A percentile compares a stretch with the other conserved stretches of the same genome.
These are phyloP conservation scores for Odontocerum albicorne DNA, from an alignment of 2,888 invertebrate genomes.

Conservation along the genomic window DNA sequence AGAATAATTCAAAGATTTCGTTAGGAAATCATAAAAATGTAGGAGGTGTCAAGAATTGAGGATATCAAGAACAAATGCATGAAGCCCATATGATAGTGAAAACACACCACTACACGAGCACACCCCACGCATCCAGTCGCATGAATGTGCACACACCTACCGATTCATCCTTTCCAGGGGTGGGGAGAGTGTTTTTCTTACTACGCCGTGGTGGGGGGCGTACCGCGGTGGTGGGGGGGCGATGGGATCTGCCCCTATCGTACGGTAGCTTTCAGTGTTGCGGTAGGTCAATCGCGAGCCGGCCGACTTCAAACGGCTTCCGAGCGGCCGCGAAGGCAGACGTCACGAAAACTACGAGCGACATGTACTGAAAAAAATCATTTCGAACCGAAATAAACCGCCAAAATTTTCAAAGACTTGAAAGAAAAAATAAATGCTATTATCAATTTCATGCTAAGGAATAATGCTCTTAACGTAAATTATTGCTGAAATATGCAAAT, in stretches of 20 bases:
- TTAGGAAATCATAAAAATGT: no score
- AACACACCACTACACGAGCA: no score
- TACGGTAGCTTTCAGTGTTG: constrained; percentile 58
- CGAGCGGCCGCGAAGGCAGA: constrained; percentile 47
- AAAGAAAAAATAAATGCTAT: neutral
- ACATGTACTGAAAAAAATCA: neutral
- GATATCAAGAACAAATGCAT: no score
- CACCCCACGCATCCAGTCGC: no score
- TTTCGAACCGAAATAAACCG: constrained; percentile 8
- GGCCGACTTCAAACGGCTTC: constrained; percentile 45
- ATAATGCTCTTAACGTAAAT: no score
- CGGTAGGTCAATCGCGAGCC: constrained; percentile 62
- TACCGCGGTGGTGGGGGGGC: constrained; percentile 25
- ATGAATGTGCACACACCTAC: constrained; percentile 30
- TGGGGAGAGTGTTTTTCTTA: constrained; percentile 26
- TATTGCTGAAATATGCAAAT: no score
- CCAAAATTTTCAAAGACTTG: constrained; percentile 1
- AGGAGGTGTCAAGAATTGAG: no score
- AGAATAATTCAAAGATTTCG: no score
- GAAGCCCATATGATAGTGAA: no score
- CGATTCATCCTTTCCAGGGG: constrained; percentile 17
- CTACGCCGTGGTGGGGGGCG: constrained; percentile 26
- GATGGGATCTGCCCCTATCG: constrained; percentile 45
- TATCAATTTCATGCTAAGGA: no score
- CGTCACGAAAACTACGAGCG: constrained; percentile 39